Evolutionary conservation across 2,113 vertebrate genomes (phyloP), one percentile per base, ranked within the genome.

Genomic region (Tachysurus fulvidraco): DNA sequence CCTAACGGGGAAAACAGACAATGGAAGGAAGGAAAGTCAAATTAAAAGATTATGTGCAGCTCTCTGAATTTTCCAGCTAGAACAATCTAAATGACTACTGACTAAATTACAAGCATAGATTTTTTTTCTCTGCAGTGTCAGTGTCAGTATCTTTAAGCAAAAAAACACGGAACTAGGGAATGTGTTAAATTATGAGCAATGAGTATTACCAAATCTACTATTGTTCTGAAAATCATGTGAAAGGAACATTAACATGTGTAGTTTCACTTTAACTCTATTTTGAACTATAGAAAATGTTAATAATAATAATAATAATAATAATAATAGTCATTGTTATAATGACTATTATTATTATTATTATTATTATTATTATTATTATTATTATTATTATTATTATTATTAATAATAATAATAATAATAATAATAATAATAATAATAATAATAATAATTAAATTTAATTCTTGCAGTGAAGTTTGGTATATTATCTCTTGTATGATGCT

Each of bases 61-160:
- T 69, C 84, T 88, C 89, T 88, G 87, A 90, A 91, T 91, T 90
- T 91, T 25, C 87, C 92, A 90, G 83, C 91, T 92, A 93, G 92
- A 93, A 88, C 89, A 90, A 92, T 92, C 60, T 87, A 82, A 87
- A 93, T 87, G 86, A 30, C 55, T 23, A 10, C n/a, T 78, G 50
- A 55, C 74, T 30, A 57, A 11, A 78, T 78, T 57, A 30, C 23
- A 50, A 44, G 11, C 73, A 76, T 1, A 28, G 23, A 44, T 73
- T 44, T 74, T 71, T 36, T 71, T 41, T 71, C 30, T 71, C 30
- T 71, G 67, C 14, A 30, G 14, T 69, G 65, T 14, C 16, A 36
- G 46, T 50, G 65, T 14, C 16, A 36, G 46, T 50, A 17, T 69
- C 14, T 36, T 73, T 21, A 55, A 21, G 9, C 13, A 83, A 55